Conservation (phyloP, 2,797 vertebrate species). For the Dryobates pubescens region DNA sequence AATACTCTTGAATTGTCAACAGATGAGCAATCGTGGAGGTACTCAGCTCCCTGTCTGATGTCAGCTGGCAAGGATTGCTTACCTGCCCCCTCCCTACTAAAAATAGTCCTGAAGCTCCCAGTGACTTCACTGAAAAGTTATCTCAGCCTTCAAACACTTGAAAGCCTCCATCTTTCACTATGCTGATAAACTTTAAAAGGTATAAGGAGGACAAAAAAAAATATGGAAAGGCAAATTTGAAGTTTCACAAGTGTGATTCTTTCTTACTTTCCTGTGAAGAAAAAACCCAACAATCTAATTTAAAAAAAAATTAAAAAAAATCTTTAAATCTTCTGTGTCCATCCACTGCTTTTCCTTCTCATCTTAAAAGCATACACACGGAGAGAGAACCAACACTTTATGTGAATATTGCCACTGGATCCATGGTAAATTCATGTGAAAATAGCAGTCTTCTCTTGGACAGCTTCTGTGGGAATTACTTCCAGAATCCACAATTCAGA, state of each 20-base stretch:
- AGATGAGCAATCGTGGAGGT: conserved; percentile 20
- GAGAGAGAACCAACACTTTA: background rate
- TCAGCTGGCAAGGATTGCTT: conserved; percentile 26
- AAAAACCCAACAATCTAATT: too few species aligned
- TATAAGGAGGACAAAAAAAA: background rate
- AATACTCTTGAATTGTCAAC: conserved; percentile 19
- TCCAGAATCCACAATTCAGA: background rate
- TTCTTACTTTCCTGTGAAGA: background rate
- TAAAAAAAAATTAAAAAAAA: too few species aligned
- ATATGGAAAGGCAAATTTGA: background rate
- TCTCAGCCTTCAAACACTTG: background rate
- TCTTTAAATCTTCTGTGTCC: background rate
- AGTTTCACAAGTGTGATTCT: background rate
- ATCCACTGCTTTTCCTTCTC: background rate
- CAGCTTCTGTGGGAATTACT: background rate
- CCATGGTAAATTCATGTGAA: background rate
- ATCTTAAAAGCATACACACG: background rate
- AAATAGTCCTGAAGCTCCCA: conserved; percentile 21
- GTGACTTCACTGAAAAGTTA: conserved; percentile 14
- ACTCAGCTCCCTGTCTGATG: conserved; percentile 34
- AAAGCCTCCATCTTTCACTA: background rate
- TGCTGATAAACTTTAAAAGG: background rate
- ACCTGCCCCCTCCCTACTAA: conserved; percentile 38
- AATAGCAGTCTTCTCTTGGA: background rate
- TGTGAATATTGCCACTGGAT: background rate